Conservation (phyloP, 2,888 invertebrate genomes). For the Melinaea menophilus region DNA sequence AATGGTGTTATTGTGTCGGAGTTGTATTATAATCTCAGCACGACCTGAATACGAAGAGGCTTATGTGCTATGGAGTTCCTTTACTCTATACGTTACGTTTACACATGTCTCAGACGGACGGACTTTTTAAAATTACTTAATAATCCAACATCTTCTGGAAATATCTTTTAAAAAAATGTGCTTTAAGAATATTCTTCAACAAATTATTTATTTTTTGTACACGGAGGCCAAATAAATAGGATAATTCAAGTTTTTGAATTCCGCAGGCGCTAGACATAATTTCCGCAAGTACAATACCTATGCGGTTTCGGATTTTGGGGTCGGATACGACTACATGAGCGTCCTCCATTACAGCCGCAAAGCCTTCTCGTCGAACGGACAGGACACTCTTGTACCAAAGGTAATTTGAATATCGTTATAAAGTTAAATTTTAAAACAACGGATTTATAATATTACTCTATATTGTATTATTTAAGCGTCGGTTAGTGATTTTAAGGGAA, state of each 20-base stretch:
- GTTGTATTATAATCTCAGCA: slow-evolving; percentile 24
- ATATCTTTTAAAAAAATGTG: neutral
- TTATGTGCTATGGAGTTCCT: neutral
- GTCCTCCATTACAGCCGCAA: slow-evolving; percentile 85
- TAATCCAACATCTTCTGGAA: neutral
- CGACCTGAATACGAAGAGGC: slow-evolving; percentile 26
- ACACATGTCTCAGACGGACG: too few relatives aligned
- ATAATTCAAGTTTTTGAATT: slow-evolving; percentile 10
- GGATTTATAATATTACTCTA: neutral
- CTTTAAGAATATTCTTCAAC: neutral
- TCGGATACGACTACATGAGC: slow-evolving; percentile 85
- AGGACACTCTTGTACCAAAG: slow-evolving; percentile 82
- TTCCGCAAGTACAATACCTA: slow-evolving; percentile 82
- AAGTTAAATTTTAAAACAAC: neutral
- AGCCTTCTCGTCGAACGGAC: slow-evolving; percentile 83
- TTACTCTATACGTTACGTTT: too few relatives aligned
- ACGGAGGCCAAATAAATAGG: too few relatives aligned
- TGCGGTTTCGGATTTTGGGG: slow-evolving; percentile 81
- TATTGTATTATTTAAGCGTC: neutral
- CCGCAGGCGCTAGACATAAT: slow-evolving; percentile 68
- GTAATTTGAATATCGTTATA: slow-evolving; percentile 37
- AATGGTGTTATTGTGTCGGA: slow-evolving; percentile 31
- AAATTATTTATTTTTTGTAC: neutral
- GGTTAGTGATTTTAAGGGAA: neutral
- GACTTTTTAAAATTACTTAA: too few relatives aligned